Conservation (phyloP, 2,888 invertebrate genomes). For the Diarsia dahlii region DNA sequence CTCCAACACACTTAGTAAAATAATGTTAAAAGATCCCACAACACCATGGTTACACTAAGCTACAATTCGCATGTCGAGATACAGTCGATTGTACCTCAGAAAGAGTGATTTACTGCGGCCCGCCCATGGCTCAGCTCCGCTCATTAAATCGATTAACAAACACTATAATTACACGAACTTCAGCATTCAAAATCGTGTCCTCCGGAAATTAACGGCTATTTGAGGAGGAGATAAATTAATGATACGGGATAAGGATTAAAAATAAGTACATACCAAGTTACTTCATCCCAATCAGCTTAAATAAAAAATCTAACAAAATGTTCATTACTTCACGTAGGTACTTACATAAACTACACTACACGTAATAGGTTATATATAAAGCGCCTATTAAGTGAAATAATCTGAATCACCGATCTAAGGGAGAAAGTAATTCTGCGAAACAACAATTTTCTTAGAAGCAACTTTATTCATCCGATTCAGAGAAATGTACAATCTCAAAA, state of each 20-base stretch:
- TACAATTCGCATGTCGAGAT: conserved; percentile 46
- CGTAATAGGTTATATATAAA: background rate
- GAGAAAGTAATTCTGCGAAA: background rate
- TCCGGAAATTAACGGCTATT: conserved; percentile 42
- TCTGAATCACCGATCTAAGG: background rate
- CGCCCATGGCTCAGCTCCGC: conserved; percentile 49
- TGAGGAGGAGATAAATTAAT: conserved; percentile 19
- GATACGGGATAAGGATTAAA: background rate
- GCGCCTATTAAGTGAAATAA: background rate
- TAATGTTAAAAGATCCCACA: background rate
- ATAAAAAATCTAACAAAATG: background rate
- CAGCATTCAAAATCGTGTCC: conserved; percentile 38
- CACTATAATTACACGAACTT: conserved; percentile 57
- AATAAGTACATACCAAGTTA: background rate
- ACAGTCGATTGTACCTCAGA: conserved; percentile 36
- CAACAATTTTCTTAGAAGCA: background rate
- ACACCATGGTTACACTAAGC: conserved; percentile 23
- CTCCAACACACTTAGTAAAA: background rate
- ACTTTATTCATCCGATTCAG: background rate
- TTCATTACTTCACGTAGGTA: background rate
- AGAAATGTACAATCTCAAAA: background rate
- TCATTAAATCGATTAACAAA: conserved; percentile 60
- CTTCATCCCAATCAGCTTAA: background rate
- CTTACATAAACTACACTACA: background rate
- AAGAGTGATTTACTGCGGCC: conserved; percentile 53